These are phyloP conservation scores for Trissonchulus sp. DNA, from an alignment of 2,888 invertebrate species.

Conservation along the genomic window DNA sequence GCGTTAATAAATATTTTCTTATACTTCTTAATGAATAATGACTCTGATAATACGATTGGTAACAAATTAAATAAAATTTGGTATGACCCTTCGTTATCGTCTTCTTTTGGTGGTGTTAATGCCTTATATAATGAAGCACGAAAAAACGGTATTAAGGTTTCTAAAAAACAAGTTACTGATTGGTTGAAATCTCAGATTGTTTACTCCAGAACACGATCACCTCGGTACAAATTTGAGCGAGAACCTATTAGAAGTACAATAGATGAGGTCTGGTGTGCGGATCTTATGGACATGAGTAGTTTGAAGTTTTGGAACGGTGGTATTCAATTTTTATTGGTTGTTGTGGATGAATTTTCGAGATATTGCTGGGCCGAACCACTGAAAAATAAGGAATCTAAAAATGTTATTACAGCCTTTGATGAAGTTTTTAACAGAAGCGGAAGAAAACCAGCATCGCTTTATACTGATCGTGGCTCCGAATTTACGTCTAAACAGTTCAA, in stretches of 20 bases:
- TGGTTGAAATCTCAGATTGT: neutral
- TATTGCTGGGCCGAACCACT: constrained; percentile 4
- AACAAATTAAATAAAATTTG: too few relatives aligned
- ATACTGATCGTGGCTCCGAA: neutral
- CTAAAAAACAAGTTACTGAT: neutral
- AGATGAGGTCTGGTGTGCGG: neutral
- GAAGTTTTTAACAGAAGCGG: neutral
- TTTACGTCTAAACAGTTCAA: neutral
- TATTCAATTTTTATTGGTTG: neutral
- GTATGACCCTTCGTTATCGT: neutral
- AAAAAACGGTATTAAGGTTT: neutral
- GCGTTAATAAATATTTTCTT: too few relatives aligned
- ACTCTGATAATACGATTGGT: too few relatives aligned
- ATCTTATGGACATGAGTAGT: constrained; percentile 12
- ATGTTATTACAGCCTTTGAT: constrained; percentile 12
- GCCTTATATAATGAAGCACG: neutral
- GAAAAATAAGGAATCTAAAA: neutral
- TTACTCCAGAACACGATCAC: neutral
- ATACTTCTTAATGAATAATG: too few relatives aligned
- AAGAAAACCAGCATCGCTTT: neutral
- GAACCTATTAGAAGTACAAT: neutral
- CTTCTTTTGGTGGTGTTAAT: neutral
- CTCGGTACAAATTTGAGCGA: neutral
- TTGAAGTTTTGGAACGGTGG: neutral
- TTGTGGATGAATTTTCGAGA: constrained; percentile 12